These are phyloP conservation scores for Sapajus apella DNA, from an alignment of 2,113 vertebrate genomes.

Conservation along the genomic window DNA sequence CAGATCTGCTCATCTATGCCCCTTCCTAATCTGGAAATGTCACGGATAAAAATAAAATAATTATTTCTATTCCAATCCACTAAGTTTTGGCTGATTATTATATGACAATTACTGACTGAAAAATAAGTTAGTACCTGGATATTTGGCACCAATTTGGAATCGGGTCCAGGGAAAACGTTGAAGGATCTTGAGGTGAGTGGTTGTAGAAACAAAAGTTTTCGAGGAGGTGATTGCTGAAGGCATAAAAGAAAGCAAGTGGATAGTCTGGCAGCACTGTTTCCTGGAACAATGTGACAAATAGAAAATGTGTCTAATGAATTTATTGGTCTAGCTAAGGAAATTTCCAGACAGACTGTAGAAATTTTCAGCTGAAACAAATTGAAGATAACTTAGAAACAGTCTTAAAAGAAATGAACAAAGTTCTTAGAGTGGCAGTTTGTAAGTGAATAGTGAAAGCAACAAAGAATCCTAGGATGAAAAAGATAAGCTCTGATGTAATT, in stretches of 20 bases:
- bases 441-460: not conserved
- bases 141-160: not conserved
- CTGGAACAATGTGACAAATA: not conserved
- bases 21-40: not conserved
- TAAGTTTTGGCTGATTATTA: not conserved
- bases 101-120: not conserved
- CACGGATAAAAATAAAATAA: not conserved
- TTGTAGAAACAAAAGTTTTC: not conserved
- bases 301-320: not conserved
- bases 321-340: not conserved
- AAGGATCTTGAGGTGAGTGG: not conserved
- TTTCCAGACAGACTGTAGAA: not conserved
- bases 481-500: not conserved
- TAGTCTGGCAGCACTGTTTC: not conserved
- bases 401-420: not conserved
- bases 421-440: not conserved
- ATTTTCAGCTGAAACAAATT: not conserved
- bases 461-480: not conserved
- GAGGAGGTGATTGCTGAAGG: not conserved
- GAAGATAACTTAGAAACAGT: not conserved
- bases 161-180: not conserved
- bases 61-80: not conserved
- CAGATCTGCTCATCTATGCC: not conserved
- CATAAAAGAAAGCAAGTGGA: not conserved
- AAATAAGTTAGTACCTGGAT: not conserved